Evolutionary conservation across 2,113 vertebrate genomes (phyloP).

Genomic region (Bungarus multicinctus): DNA sequence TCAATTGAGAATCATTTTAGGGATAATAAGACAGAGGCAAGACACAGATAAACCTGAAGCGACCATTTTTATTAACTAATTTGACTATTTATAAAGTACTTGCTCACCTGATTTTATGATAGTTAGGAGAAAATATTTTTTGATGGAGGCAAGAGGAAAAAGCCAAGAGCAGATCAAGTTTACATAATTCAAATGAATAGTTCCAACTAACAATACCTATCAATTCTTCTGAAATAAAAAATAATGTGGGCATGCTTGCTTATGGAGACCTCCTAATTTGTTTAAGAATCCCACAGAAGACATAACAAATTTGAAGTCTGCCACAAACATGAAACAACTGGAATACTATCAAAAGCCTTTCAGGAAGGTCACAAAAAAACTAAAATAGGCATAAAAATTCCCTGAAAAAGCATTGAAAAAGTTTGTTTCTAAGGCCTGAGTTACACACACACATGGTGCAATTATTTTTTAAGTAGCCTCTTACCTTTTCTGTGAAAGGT

Average conservation of each 20-base stretch:
- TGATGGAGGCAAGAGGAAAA: not conserved
- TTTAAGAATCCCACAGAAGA: not conserved
- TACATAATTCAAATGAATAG: not conserved
- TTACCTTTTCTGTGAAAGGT: constrained; percentile 31
- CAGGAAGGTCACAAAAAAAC: not conserved
- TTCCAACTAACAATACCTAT: not conserved
- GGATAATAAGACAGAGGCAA: not conserved
- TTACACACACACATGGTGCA: constrained; percentile 25
- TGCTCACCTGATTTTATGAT: not conserved
- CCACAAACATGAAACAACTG: not conserved
- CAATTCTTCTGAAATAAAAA: not conserved
- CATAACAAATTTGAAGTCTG: not conserved
- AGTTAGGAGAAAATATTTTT: not conserved
- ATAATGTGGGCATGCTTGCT: not conserved
- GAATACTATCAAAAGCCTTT: constrained; percentile 23
- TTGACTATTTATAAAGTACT: not conserved
- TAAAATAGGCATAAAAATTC: constrained; percentile 18
- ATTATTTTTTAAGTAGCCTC: constrained; percentile 50
- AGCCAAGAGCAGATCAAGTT: not conserved
- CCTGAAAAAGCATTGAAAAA: constrained; percentile 21
- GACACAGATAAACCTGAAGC: not conserved
- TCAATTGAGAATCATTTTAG: not conserved
- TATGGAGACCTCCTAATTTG: not conserved
- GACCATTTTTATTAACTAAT: not conserved
- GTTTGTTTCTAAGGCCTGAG: not conserved